Percentiles rank a stretch among this genome's conserved stretches.
phyloP scores from a whole-genome alignment of 2,797 vertebrate genomes.

The Scyliorhinus canicula region DNA sequence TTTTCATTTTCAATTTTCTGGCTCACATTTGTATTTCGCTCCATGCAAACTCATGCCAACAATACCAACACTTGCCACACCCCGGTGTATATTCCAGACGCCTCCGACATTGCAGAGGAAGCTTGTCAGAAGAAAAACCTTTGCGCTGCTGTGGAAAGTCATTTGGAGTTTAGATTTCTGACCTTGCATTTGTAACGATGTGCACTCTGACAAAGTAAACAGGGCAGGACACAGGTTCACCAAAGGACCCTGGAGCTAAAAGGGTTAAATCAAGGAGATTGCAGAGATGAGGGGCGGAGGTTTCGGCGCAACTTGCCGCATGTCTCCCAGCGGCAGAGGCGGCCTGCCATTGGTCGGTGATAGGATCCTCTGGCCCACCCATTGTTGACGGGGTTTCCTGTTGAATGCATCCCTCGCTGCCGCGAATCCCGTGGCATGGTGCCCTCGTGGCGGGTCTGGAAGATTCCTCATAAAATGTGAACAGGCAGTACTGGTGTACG shows the following conservation, averaged over 20 bases:
- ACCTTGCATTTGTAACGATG: neutral
- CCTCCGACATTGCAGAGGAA: neutral
- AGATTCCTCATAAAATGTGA: too few relatives aligned
- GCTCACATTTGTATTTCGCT: neutral
- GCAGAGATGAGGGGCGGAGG: too few relatives aligned
- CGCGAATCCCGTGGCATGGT: too few relatives aligned
- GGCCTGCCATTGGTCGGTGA: too few relatives aligned
- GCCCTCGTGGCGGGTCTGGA: too few relatives aligned
- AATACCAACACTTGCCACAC: neutral
- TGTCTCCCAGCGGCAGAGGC: too few relatives aligned
- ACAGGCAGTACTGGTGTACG: too few relatives aligned
- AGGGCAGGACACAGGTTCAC: neutral
- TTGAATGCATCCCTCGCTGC: too few relatives aligned
- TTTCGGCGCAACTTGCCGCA: too few relatives aligned
- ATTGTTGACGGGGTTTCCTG: too few relatives aligned
- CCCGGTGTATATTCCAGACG: neutral
- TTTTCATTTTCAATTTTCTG: neutral
- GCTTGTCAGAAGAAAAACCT: neutral
- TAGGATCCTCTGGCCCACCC: too few relatives aligned
- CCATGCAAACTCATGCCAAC: neutral
- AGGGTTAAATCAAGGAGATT: neutral
- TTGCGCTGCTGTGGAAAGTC: too few relatives aligned
- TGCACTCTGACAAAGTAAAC: neutral
- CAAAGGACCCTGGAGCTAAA: neutral
- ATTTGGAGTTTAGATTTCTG: neutral